These are phyloP conservation scores for Cepphus grylle DNA, from an alignment of 2,113 vertebrate species.

Conservation along the genomic window DNA sequence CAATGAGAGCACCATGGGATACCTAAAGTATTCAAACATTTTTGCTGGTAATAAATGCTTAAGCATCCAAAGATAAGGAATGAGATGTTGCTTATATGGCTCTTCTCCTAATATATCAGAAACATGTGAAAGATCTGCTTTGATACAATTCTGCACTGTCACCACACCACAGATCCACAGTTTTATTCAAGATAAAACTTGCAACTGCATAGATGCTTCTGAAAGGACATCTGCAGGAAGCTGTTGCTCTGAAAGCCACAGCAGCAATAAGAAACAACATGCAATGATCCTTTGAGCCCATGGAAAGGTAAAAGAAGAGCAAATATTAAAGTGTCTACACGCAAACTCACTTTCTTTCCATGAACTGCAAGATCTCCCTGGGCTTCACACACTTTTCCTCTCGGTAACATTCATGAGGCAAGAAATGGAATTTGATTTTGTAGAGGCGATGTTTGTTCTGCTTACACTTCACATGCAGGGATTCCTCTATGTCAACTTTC, in stretches of 20 bases:
- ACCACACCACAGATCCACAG: background rate
- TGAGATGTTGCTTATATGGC: background rate
- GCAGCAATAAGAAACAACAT: background rate
- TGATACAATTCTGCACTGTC: background rate
- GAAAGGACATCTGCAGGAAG: background rate
- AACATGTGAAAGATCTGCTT: background rate
- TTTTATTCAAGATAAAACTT: background rate
- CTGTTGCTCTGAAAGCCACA: background rate
- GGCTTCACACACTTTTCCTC: conserved; percentile 87
- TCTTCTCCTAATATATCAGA: background rate
- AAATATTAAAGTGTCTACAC: background rate
- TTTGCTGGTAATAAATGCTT: background rate
- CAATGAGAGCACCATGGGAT: background rate
- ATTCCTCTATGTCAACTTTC: conserved; percentile 86
- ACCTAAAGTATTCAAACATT: background rate
- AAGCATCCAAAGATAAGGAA: background rate
- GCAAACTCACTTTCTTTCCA: conserved; percentile 84
- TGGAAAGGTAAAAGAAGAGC: background rate
- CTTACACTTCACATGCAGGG: conserved; percentile 70
- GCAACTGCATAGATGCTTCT: background rate
- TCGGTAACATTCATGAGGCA: conserved; percentile 79
- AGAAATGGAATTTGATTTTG: conserved; percentile 84
- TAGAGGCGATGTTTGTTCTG: conserved; percentile 76
- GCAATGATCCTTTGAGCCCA: background rate
- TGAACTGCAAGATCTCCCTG: conserved; percentile 81